A percentile compares a stretch with the other conserved stretches of the same genome.
phyloP scores from a whole-genome alignment of 1,140 invertebrate genomes.

The Solenopsis invicta region DNA sequence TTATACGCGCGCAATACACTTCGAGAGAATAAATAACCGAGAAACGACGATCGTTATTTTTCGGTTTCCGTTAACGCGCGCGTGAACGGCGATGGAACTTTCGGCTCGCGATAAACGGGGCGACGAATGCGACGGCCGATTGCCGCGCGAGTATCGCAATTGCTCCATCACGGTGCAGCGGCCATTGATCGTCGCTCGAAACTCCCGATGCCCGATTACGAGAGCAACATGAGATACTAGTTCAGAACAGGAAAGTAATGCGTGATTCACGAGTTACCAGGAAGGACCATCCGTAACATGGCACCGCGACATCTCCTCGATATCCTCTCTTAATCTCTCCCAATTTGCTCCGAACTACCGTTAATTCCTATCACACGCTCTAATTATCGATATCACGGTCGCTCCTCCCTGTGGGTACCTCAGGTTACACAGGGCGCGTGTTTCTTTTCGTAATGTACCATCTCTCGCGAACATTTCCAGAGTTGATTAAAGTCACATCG shows the following conservation, averaged over 20 bases:
- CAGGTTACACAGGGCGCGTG: no score
- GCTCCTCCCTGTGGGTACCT: background rate
- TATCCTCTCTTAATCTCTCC: slow-evolving; percentile 12
- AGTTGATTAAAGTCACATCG: no score
- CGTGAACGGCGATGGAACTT: background rate
- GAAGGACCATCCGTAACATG: slow-evolving; percentile 13
- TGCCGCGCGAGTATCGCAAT: slow-evolving; percentile 8
- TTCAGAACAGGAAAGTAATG: slow-evolving; percentile 20
- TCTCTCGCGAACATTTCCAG: background rate
- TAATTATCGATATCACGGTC: background rate
- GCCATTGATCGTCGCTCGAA: slow-evolving; percentile 7
- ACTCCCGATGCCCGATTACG: background rate
- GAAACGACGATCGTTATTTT: slow-evolving; percentile 15
- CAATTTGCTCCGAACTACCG: background rate
- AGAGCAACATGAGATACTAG: background rate
- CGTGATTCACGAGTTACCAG: background rate
- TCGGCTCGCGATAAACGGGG: background rate
- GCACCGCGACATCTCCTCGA: slow-evolving; percentile 8
- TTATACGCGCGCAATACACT: slow-evolving; percentile 33
- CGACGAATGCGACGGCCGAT: background rate
- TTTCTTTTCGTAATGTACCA: background rate
- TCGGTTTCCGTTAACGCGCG: background rate
- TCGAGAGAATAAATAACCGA: slow-evolving; percentile 28
- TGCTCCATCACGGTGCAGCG: background rate
- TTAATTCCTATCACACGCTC: background rate